Percentiles rank a stretch among this genome's conserved stretches.
Conservation (phyloP, 2,113 vertebrate species). For the Scalopus aquaticus region DNA sequence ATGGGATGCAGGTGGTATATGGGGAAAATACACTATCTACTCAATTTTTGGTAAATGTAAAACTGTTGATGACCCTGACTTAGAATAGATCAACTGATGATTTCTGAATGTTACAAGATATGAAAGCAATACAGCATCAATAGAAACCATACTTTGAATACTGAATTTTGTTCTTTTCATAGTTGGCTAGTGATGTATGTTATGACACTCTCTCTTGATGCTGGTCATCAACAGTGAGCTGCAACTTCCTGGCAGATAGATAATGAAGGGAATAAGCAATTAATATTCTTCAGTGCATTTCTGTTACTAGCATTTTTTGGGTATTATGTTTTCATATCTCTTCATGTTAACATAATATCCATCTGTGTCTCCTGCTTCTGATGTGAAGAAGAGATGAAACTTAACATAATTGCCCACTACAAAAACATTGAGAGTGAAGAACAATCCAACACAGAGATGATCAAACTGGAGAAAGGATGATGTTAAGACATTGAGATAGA, state of each 20-base stretch:
- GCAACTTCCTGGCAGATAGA: background rate
- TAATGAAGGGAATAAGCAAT: background rate
- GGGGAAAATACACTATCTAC: background rate
- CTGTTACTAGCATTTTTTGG: background rate
- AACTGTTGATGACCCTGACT: background rate
- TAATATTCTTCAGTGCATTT: background rate
- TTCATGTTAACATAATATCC: background rate
- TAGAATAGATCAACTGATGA: background rate
- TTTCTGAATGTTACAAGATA: background rate
- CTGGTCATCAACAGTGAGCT: no score
- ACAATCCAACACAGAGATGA: background rate
- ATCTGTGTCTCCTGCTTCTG: background rate
- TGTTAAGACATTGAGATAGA: background rate
- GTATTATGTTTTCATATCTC: background rate
- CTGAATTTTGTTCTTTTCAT: background rate
- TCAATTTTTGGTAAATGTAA: background rate
- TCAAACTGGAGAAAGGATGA: background rate
- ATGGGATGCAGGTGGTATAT: background rate
- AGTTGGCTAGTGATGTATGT: background rate
- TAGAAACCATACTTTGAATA: background rate
- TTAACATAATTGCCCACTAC: background rate
- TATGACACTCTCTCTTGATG: background rate
- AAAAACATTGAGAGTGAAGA: background rate
- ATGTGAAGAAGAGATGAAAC: background rate
- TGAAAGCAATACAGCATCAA: background rate